Evolutionary conservation across 2,113 vertebrate species (phyloP), one percentile per base, ranked within the genome.

Genomic region (Centropristis striata): DNA sequence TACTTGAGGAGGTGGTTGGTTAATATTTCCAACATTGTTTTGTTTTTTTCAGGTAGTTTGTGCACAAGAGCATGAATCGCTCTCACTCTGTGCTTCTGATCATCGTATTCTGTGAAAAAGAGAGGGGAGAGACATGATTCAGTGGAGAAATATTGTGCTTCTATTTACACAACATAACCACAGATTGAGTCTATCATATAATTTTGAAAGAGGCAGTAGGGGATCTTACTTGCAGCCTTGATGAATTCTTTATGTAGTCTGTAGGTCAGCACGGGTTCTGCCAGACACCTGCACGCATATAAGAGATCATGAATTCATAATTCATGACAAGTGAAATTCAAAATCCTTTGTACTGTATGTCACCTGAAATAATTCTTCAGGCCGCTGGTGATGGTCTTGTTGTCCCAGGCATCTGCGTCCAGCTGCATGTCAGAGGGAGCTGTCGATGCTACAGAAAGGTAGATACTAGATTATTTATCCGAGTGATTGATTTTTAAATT

Each of bases 331-430:
- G 14, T 9, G 41, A 49, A 25, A 21, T 41, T 59, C 5, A 41
- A 47, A 75, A 53, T 18, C 18, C 2, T n/a, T 3, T 51, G 37
- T 23, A 8, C 8, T 14, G n/a, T 21, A 21, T 85, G 2, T 91
- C 84, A 99, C 98, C 98, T 97, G 94, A 99, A 97, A 95, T 99
- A 99, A 95, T 98, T 98, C 94, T 99, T 99, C 8, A 99, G 95
- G 28, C 97, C 98, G 0, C 98, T 99, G 36, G 98, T 99, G 88
- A 99, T 97, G 42, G 98, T 99, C 93, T 99, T 99, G 91, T 98
- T 99, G 95, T 99, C 98, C 98, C 98, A 99, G 51, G 96, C 85
- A 66, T 99, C 97, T 88, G 97, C 93, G 84, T 99, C 97, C 82
- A 99, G 97, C 90, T 97, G 97, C 80, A 97, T 94, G 83, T 98